These are phyloP conservation scores for Rhinopomastus cyanomelas DNA, from an alignment of 2,113 vertebrate genomes.

Conservation along the genomic window DNA sequence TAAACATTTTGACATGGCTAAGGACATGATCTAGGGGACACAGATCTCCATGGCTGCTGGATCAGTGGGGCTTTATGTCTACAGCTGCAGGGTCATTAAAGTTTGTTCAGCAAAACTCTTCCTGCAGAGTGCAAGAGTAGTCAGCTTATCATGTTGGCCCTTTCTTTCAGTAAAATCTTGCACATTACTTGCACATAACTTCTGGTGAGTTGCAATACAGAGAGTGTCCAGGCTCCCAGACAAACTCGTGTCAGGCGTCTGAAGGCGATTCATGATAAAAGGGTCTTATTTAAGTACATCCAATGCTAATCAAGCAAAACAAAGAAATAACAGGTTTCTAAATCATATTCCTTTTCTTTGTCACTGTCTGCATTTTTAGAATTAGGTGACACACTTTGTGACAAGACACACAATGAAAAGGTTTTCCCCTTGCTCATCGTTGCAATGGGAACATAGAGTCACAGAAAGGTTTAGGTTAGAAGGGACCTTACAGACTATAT, in stretches of 20 bases:
- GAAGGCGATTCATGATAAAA: not conserved
- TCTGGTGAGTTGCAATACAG: not conserved
- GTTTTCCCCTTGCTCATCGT: not conserved
- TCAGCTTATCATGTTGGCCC: not conserved
- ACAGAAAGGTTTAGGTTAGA: too few species aligned
- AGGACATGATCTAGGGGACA: conserved; percentile 25
- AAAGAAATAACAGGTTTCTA: not conserved
- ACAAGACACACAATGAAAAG: not conserved
- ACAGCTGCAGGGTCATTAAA: conserved; percentile 20
- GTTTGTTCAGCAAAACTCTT: conserved; percentile 41
- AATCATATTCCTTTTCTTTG: not conserved
- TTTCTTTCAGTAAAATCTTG: conserved; percentile 25
- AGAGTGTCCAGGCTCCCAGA: not conserved
- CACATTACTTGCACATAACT: not conserved
- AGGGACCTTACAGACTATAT: too few species aligned
- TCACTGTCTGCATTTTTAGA: not conserved
- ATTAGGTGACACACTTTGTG: not conserved
- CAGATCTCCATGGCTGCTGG: conserved; percentile 43
- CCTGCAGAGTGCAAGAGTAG: conserved; percentile 19
- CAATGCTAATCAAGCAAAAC: not conserved
- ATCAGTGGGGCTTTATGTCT: conserved; percentile 41
- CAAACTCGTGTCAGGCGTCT: not conserved
- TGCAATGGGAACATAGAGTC: not conserved
- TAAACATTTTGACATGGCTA: conserved; percentile 37
- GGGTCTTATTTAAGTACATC: not conserved